These are phyloP conservation scores for Enteromius argenteus DNA, from an alignment of 2,797 vertebrate species.

Conservation along the genomic window DNA sequence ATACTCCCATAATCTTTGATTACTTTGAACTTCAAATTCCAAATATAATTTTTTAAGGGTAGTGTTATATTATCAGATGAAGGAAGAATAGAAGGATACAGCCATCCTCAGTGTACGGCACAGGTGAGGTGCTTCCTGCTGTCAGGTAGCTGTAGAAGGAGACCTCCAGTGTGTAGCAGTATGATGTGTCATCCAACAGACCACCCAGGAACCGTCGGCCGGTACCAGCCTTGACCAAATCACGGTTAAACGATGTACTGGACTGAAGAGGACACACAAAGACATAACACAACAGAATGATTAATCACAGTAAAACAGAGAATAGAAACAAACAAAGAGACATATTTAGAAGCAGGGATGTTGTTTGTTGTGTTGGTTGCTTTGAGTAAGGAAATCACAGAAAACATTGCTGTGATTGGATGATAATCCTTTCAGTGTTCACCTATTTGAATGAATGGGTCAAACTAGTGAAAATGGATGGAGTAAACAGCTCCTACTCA, in stretches of 20 bases:
- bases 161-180: constrained; percentile 97
- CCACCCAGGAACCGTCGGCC: constrained; percentile 94
- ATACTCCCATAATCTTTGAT: neutral
- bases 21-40: neutral
- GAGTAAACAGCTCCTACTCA: constrained; percentile 7
- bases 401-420: neutral
- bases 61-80: neutral
- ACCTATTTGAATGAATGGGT: neutral
- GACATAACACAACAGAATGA: constrained; percentile 56
- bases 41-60: neutral
- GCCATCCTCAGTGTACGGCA: constrained; percentile 94
- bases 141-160: constrained; percentile 96
- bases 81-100: constrained; percentile 88
- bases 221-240: constrained; percentile 95
- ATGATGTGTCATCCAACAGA: constrained; percentile 92
- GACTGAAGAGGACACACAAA: constrained; percentile 77
- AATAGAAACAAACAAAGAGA: constrained; percentile 18
- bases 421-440: neutral
- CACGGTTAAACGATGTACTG: constrained; percentile 94
- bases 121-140: constrained; percentile 79
- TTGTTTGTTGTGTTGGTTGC: neutral
- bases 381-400: neutral
- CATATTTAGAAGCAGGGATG: neutral
- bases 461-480: neutral
- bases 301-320: constrained; percentile 53